Base-by-base conservation (phyloP, 2,113 vertebrate species). In the Octodon degus region DNA sequence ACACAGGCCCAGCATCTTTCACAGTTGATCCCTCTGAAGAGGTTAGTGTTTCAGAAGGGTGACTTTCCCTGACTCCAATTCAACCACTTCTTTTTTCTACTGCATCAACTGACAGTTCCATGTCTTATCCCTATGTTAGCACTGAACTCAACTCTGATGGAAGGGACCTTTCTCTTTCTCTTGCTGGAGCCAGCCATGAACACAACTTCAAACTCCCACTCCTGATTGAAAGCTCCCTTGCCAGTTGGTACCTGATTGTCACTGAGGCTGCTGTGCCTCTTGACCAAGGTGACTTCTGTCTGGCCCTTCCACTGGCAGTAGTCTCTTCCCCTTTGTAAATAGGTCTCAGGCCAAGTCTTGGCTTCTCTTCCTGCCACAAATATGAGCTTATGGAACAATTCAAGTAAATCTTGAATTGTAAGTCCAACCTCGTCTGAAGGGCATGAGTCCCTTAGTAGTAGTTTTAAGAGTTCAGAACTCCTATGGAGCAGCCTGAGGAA, bases 31-130 rank as follows among this genome's bases (percentile, higher is more conserved):
- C 4, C 63, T 91, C 86, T 80, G n/a, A 58, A 81, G 53, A 86
- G 30, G 68, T n/a, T 68, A 80, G 60, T 22, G 60, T 25, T 12
- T 65, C 55, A 79, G n/a, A 43, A 63, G 40, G 13, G 25, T 82
- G 20, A 40, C 70, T 90, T 84, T 70, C 90, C 6, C 81, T 27
- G 6, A 55, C 55, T 13, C 13, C 34, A 72, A 4, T 40, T 16
- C 27, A 19, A 60, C 34, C 55, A 40, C 34, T 80, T 89, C 55
- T 85, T 94, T 58, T 97, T 92, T 92, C 27, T 83, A 74, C 88
- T 83, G 62, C 7, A 62, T 68, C 55, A 80, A 12, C 9, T 37
- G 40, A 43, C 27, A 83, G 20, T 37, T 55, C 40, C 65, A 30
- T 58, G 60, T 16, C 43, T 74, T 63, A 30, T 58, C 53, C n/a